Base-by-base conservation (phyloP, 2,888 invertebrate species). In the Adelognathus sp. region DNA sequence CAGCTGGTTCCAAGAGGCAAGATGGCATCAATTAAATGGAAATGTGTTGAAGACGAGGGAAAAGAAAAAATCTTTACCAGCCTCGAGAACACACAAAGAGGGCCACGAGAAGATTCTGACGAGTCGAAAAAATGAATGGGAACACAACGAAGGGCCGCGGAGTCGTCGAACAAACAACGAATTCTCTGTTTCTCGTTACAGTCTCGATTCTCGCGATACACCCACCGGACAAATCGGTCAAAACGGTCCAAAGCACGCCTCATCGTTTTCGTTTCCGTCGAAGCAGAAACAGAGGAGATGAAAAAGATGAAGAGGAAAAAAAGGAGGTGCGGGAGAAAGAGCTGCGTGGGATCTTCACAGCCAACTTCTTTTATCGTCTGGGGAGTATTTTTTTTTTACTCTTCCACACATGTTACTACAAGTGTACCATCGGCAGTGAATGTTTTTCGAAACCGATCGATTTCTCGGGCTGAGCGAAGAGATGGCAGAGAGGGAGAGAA, bases 191-290 rank as follows among this genome's bases (percentile, higher is more conserved):
- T 16, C 50, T 33, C 27, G 52, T 27, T 70, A 56, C 70, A 63
- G 64, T 76, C 75, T 56, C 69, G 69, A 63, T 63, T 61, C 63
- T 56, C 75, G 61, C 54, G 33, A 67, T 61, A 52, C 36, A n/a
- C n/a, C 14, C 29, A 21, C 16, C 46, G n/a, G 61, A 39, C n/a
- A 21, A 33, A 69, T 4, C 54, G 54, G 14, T 52, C 27, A 18
- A 29, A 54, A 44, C 41, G 67, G 21, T n/a, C 36, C 14, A 7
- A 54, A 31, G n/a, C n/a, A 46, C 18, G 63, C 46, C 63, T 63
- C 63, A 63, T 24, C 63, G 63, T 46, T 63, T 63, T 46, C 31
- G 18, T 63, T 63, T 31, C 29, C 44, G 14, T 63, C 21, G 11
- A n/a, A 39, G 39, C 39, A 14, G 39, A 39, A 39, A 39, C 14